phyloP scores from a whole-genome alignment of 2,797 vertebrate genomes.

The Moxostoma hubbsi region DNA sequence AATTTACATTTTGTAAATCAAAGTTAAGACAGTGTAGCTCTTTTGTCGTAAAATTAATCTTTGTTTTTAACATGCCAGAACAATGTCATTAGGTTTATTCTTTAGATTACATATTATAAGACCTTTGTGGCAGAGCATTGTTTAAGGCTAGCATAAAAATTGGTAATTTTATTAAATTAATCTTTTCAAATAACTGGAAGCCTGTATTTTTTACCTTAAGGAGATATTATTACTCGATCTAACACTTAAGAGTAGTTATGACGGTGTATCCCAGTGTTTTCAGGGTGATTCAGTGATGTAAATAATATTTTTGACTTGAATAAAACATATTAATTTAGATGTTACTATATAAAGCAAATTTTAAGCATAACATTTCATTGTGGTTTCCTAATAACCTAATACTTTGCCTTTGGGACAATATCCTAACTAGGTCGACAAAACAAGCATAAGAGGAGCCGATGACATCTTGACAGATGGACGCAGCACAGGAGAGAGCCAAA shows the following conservation, averaged over 20 bases:
- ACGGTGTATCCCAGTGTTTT: too few relatives aligned
- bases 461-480: constrained; percentile 53
- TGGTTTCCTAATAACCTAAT: neutral
- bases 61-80: neutral
- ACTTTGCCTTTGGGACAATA: neutral
- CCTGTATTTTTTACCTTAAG: too few relatives aligned
- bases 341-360: too few relatives aligned
- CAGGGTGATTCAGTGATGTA: too few relatives aligned
- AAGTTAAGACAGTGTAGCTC: neutral
- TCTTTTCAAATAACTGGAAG: too few relatives aligned
- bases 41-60: neutral
- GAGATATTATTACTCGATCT: too few relatives aligned
- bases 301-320: too few relatives aligned
- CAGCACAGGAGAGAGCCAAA: constrained; percentile 7
- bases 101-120: neutral
- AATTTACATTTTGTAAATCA: neutral
- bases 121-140: neutral
- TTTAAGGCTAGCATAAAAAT: neutral
- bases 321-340: too few relatives aligned
- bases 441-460: constrained; percentile 36
- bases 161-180: too few relatives aligned
- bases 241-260: too few relatives aligned
- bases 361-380: too few relatives aligned
- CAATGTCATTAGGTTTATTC: neutral
- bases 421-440: constrained; percentile 34